A percentile compares a stretch with the other conserved stretches of the same genome.
Evolutionary conservation across 2,888 invertebrate species (phyloP).

Genomic region (Siphlonurus alternatus): DNA sequence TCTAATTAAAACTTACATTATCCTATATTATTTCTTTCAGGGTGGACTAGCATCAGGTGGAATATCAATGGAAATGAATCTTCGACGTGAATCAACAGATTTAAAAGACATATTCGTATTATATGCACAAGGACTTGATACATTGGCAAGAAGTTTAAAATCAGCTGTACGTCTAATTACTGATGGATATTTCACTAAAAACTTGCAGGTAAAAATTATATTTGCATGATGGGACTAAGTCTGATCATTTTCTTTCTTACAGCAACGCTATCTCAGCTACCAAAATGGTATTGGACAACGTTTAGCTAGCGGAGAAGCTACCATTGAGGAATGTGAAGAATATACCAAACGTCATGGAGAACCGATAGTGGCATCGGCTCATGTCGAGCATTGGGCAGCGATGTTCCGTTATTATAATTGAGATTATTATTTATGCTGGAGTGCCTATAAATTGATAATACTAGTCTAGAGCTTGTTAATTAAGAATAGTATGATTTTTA

Average conservation of each 20-base stretch:
- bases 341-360: slow-evolving; percentile 24
- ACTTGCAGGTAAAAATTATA: slow-evolving; percentile 32
- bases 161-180: slow-evolving; percentile 33
- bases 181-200: slow-evolving; percentile 37
- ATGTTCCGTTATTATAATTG: slow-evolving; percentile 19
- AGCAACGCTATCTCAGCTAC: slow-evolving; percentile 42
- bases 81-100: slow-evolving; percentile 33
- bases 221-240: slow-evolving; percentile 5
- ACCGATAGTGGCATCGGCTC: slow-evolving; percentile 23
- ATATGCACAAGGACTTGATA: slow-evolving; percentile 38
- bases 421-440: no score
- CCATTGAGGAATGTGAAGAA: slow-evolving; percentile 17
- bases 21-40: slow-evolving; percentile 21
- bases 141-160: slow-evolving; percentile 35
- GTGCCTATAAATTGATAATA: no score
- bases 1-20: no score
- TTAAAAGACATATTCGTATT: slow-evolving; percentile 33
- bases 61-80: slow-evolving; percentile 11
- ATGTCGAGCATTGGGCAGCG: slow-evolving; percentile 30
- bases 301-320: slow-evolving; percentile 33
- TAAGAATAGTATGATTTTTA: no score
- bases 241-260: slow-evolving; percentile 16
- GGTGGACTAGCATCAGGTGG: slow-evolving; percentile 40
- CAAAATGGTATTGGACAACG: slow-evolving; percentile 39
- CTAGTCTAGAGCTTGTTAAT: no score